Evolutionary conservation across 2,888 invertebrate species (phyloP), one percentile per base, ranked within the genome.

Genomic region (Laothoe populi): DNA sequence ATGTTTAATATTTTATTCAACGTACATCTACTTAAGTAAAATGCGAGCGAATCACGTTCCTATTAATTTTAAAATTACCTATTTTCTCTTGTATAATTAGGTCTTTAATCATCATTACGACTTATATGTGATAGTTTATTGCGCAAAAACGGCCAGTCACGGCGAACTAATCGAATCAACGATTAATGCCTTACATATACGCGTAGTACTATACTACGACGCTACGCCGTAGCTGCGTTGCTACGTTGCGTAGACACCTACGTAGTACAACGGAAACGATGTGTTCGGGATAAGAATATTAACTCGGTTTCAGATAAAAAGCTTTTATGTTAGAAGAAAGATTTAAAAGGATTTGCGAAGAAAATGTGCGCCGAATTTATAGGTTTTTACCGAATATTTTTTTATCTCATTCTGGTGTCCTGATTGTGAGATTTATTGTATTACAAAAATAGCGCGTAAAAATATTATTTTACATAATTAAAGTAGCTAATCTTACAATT

Each of bases 201-300:
- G 65, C 59, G 57, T 2, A 11, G 21, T 48, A 24, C 19, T n/a
- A 13, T 40, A 57, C 49, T 63, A 61, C 58, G 42, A 4, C 21
- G 59, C 46, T 63, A 61, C 40, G 24, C 10, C 3, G 23, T 58
- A 53, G 35, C 19, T 23, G 24, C 46, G 38, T 26, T 3, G 49
- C 53, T 53, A 53, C 53, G 53, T 31, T 19, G 19, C 35, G 53
- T 53, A 31, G 53, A 31, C 19, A 53, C 35, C 35, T 53, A 53
- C 16, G 53, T 35, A 53, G 53, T 31, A 53, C 11, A 35, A 31
- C 53, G 53, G 53, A 53, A 53, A 35, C 53, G 53, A 53, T 53
- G 53, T 53, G 53, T 53, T 53, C 53, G 53, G 31, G 53, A 53
- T 53, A 53, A 53, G 53, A 53, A 53, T 53, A 53, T 53, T 53